Evolutionary conservation across 2,797 vertebrate species (phyloP).

Genomic region (Enteromius viviparus): DNA sequence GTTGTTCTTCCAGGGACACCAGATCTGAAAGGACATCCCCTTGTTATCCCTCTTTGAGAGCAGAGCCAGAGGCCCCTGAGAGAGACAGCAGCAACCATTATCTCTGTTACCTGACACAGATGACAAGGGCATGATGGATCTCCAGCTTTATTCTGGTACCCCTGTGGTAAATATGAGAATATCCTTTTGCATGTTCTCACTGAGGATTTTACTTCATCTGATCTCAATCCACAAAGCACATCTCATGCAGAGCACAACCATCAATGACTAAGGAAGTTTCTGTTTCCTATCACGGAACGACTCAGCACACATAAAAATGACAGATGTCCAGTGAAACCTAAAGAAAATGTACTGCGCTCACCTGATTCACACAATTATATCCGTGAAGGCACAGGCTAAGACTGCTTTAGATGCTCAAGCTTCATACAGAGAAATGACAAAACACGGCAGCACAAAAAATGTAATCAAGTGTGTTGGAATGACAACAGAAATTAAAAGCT

Average conservation of each 20-base stretch:
- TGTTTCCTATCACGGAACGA: background rate
- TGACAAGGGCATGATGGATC: constrained; percentile 63
- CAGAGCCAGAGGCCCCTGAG: constrained; percentile 42
- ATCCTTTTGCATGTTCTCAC: constrained; percentile 72
- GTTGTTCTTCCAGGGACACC: constrained; percentile 55
- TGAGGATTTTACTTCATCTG: constrained; percentile 68
- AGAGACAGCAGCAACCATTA: constrained; percentile 64
- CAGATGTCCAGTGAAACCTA: background rate
- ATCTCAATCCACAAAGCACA: constrained; percentile 57
- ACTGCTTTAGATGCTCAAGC: background rate
- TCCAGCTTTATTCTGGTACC: constrained; percentile 59
- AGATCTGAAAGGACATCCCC: constrained; percentile 58
- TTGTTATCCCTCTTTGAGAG: constrained; percentile 55
- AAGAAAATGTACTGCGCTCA: background rate
- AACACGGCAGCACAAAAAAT: background rate
- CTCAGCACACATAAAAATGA: background rate
- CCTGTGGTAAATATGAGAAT: constrained; percentile 60
- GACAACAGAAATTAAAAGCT: background rate
- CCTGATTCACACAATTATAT: constrained; percentile 28
- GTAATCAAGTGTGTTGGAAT: background rate
- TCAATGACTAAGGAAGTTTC: constrained; percentile 57
- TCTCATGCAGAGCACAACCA: constrained; percentile 34
- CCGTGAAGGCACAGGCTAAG: constrained; percentile 10
- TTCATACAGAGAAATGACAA: background rate
- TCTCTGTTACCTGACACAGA: constrained; percentile 68